Evolutionary conservation across 2,113 vertebrate genomes (phyloP).

Genomic region (Candoia aspera): DNA sequence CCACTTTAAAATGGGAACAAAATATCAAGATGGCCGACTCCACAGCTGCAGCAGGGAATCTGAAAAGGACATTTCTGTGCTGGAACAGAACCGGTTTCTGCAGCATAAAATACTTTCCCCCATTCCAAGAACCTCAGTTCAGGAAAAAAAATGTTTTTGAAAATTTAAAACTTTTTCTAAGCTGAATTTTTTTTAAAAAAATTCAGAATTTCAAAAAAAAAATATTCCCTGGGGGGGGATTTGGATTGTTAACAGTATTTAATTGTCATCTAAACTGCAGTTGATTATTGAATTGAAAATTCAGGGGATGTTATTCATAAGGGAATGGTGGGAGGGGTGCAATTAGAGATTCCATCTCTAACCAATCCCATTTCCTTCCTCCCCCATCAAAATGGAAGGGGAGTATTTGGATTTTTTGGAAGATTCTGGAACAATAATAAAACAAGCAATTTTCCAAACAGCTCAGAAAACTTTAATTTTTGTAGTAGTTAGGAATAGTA

Average conservation of each 20-base stretch:
- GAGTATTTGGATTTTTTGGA: conserved; percentile 3
- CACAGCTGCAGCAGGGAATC: conserved; percentile 67
- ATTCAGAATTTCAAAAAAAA: conserved; percentile 35
- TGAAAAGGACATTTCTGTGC: conserved; percentile 54
- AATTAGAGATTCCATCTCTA: conserved; percentile 6
- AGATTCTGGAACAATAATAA: conserved; percentile 26
- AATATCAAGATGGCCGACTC: conserved; percentile 76
- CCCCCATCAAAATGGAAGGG: neutral
- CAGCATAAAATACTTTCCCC: conserved; percentile 23
- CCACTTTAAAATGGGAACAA: conserved; percentile 75
- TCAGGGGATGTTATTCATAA: neutral
- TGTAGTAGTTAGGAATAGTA: neutral
- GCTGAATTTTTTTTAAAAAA: conserved; percentile 57
- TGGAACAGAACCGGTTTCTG: conserved; percentile 50
- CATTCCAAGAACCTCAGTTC: conserved; percentile 35
- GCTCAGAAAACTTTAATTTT: neutral
- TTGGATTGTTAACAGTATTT: conserved; percentile 43
- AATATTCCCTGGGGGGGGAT: conserved; percentile 24
- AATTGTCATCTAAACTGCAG: conserved; percentile 12
- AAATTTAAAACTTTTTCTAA: conserved; percentile 51
- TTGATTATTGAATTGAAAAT: conserved; percentile 36
- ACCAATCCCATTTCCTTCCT: conserved; percentile 3
- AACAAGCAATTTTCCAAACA: conserved; percentile 11
- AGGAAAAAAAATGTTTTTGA: conserved; percentile 17
- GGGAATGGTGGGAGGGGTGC: neutral